Base-by-base conservation (phyloP, 2,888 invertebrate species). In the Polydrusus pterygomalis region DNA sequence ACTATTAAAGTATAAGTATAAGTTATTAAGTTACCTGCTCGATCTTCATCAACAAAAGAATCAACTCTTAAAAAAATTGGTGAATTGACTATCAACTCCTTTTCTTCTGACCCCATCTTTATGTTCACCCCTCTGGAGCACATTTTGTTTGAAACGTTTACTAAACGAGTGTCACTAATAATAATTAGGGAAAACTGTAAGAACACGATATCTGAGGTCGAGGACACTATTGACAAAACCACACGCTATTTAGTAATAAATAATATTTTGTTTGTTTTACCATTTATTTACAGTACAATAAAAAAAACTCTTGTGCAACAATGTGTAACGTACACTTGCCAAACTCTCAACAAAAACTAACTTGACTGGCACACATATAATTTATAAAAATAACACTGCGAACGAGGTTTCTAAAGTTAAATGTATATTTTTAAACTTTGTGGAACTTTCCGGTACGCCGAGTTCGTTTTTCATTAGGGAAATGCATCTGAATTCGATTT, bases 1-100 rank as follows among this genome's bases (percentile, higher is more conserved):
- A n/a, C n/a, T n/a, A n/a, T n/a, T n/a, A n/a, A n/a, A n/a, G n/a
- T n/a, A n/a, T n/a, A 25, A 25, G 25, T 25, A 25, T 25, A 25
- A 25, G 5, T n/a, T 13, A 47, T 15, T 6, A 47, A n/a, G 47
- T 25, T 75, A 78, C 78, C 78, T 77, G 76, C 9, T 64, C 79
- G 75, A 74, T 85, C 83, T 64, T 84, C 85, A 74, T 86, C 86
- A 6, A 87, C 81, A 75, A 86, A 87, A 5, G 86, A 86, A 79
- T 86, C 83, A 13, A 86, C 82, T 74, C 84, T 82, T 25, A 87
- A 77, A 78, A 82, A 85, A 73, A 81, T 82, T 2, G 85, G 85
- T n/a, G 83, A 82, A 77, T 84, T 84, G 10, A 84, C 78, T 8
- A 83, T 47, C 9, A 82, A 64, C 11, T 40, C 51, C 10, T 64